These are phyloP conservation scores for Pyrochroa serraticornis DNA, from an alignment of 2,888 invertebrate genomes.

Conservation along the genomic window DNA sequence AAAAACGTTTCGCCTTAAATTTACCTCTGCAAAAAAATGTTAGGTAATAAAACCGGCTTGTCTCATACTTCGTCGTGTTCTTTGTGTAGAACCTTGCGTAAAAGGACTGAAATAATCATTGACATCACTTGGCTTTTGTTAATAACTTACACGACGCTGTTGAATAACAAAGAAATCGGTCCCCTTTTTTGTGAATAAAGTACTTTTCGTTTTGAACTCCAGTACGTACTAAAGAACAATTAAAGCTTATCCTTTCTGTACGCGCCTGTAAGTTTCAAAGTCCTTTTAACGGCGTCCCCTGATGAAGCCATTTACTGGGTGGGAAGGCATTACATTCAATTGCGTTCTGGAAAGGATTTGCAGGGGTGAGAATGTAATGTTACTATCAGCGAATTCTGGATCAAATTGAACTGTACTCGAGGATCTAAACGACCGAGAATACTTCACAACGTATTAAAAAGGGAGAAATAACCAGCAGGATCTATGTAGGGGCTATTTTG, in stretches of 20 bases:
- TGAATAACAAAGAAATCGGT: not conserved
- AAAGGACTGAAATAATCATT: no score
- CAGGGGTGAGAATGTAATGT: constrained; percentile 15
- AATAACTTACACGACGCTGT: not conserved
- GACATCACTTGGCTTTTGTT: no score
- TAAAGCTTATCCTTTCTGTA: constrained; percentile 14
- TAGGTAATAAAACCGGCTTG: no score
- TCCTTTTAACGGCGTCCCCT: constrained; percentile 22
- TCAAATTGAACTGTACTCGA: constrained; percentile 2
- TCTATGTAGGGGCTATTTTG: not conserved
- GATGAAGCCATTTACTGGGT: constrained; percentile 29
- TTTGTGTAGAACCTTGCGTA: no score
- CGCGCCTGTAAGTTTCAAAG: constrained; percentile 15
- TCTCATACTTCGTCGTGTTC: no score
- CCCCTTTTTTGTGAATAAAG: constrained; percentile 8
- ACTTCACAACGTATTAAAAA: no score
- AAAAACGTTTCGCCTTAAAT: no score
- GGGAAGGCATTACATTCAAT: constrained; percentile 35
- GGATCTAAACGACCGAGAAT: no score
- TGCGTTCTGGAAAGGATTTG: constrained; percentile 24
- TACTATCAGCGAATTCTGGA: not conserved
- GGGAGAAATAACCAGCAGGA: not conserved
- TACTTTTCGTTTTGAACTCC: constrained; percentile 8
- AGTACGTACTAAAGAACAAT: constrained; percentile 13
- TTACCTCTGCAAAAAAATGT: no score